Evolutionary conservation across 2,113 vertebrate genomes (phyloP), one percentile per base, ranked within the genome.

Genomic region (Dendrocopos noguchii): DNA sequence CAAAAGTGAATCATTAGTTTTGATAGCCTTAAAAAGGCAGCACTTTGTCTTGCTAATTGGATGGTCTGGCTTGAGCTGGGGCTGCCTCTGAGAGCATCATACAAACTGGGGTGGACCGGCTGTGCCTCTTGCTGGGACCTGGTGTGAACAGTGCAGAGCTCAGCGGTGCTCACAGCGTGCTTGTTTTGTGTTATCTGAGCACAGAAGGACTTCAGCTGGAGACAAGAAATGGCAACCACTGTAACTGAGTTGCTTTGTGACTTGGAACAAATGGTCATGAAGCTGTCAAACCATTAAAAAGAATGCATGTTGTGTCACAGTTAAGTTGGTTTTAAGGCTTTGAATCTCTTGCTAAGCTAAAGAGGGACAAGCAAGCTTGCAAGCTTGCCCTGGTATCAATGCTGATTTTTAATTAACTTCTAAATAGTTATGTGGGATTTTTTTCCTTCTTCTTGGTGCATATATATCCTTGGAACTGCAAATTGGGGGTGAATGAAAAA

Each of bases 401-500:
- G 19, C 44, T 65, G 19, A 16, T 21, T 76, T 84, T 88, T 44
- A 72, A 75, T 31, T 46, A 73, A 27, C 55, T 86, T 83, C 29
- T 33, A 13, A 25, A 63, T 65, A 77, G 10, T 4, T 14, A 6
- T 29, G 3, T 25, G 15, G 0, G 0, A 0, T 2, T 63, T 2
- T 63, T 59, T 82, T 70, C 39, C 8, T 87, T 6, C 42, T 2
- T 27, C 15, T 66, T 63, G 25, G 4, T 36, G 2, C 13, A 0
- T 34, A 19, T 53, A 9, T 84, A 46, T n/a, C 24, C 44, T 81
- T 63, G 29, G 79, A 71, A 86, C 68, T 12, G 4, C 6, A 31
- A 50, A 9, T n/a, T 65, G 27, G 15, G 36, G 20, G 18, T 56
- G 12, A 84, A 61, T 28, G n/a, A 57, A 36, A 46, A n/a, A 81